Percentiles rank a stretch among this genome's conserved stretches.
Conservation (phyloP, 2,113 vertebrate species). For the Siniperca knerii region DNA sequence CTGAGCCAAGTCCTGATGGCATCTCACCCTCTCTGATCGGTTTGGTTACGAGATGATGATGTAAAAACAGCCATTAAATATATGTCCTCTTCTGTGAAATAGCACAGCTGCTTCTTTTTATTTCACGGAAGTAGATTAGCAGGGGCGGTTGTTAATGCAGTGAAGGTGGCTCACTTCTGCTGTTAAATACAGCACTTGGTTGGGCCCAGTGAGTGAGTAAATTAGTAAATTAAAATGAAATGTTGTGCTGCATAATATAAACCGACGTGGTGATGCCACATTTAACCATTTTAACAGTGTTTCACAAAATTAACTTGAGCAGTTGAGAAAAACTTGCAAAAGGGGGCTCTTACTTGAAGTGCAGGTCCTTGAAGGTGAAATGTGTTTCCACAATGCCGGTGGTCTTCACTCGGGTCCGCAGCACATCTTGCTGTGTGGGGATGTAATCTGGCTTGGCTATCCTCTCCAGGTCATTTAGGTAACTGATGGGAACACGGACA, state of each 20-base stretch:
- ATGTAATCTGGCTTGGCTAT: slow-evolving; percentile 94
- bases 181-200: no score
- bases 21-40: neutral
- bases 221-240: neutral
- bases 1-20: neutral
- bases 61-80: neutral
- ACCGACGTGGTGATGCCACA: neutral
- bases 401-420: slow-evolving; percentile 97
- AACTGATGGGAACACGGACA: slow-evolving; percentile 74
- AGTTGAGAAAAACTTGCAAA: neutral
- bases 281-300: neutral
- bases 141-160: neutral
- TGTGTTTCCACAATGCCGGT: slow-evolving; percentile 98
- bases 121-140: neutral
- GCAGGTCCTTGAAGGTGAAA: slow-evolving; percentile 99
- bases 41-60: neutral
- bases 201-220: neutral
- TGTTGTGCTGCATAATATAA: neutral
- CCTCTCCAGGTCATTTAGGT: slow-evolving; percentile 91
- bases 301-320: neutral
- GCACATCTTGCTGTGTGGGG: slow-evolving; percentile 96
- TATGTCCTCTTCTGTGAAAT: neutral
- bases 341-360: slow-evolving; percentile 92
- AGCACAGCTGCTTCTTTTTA: neutral
- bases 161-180: neutral